Conservation (phyloP, 2,113 vertebrate genomes). For the Pandion haliaetus region DNA sequence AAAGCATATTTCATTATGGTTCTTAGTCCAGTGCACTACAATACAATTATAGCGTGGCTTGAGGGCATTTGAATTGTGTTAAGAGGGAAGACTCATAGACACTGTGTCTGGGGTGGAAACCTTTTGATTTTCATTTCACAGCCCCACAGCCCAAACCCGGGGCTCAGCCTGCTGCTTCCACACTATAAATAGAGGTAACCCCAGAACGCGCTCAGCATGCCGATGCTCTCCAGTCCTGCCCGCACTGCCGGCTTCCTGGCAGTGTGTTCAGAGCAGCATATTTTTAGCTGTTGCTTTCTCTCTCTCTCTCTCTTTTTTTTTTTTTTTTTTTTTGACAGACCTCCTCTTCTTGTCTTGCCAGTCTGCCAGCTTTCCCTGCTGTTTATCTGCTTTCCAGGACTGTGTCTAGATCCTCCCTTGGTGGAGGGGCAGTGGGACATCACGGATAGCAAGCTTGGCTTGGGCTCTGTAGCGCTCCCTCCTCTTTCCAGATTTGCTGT, state of each 20-base stretch:
- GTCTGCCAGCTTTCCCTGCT: not conserved
- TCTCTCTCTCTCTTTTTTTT: not conserved
- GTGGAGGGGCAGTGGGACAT: not conserved
- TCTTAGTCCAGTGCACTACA: not conserved
- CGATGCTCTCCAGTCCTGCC: not conserved
- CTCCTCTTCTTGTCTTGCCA: not conserved
- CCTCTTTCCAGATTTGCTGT: not conserved
- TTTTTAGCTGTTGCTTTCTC: conserved; percentile 22
- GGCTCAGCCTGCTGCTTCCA: conserved; percentile 1
- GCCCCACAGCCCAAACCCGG: not conserved
- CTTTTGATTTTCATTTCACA: not conserved
- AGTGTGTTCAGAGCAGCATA: not conserved
- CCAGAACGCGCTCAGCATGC: not conserved
- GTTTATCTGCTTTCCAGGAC: conserved; percentile 14
- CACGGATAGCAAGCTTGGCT: not conserved
- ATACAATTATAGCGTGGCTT: not conserved
- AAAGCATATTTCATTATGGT: not conserved
- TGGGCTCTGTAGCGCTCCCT: fast-evolving
- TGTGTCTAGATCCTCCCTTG: not conserved
- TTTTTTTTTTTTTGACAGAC: not conserved
- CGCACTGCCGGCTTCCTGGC: not conserved
- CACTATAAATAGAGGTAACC: conserved; percentile 36
- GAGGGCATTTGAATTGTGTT: not conserved
- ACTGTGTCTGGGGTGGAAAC: not conserved
- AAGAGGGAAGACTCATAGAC: not conserved